Conservation (phyloP, 2,888 invertebrate genomes). For the Apamea monoglypha region DNA sequence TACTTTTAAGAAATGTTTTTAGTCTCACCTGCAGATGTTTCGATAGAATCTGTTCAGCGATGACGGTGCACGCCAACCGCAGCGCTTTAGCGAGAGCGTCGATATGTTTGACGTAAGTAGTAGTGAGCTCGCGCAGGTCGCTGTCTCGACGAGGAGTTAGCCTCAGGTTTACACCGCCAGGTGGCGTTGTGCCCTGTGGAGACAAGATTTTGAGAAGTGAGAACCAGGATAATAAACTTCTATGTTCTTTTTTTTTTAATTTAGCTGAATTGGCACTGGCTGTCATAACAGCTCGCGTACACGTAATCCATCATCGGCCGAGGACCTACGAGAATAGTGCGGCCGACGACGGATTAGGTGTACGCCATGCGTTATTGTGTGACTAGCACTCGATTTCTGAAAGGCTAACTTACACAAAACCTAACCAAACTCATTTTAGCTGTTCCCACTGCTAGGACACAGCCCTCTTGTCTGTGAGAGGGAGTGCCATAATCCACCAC, state of each 20-base stretch:
- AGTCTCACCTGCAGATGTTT: slow-evolving; percentile 88
- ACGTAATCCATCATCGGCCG: too few species aligned
- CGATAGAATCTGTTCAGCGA: slow-evolving; percentile 89
- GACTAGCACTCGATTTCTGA: too few species aligned
- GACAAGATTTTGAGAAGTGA: neutral
- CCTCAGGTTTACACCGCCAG: slow-evolving; percentile 91
- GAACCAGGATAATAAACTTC: neutral
- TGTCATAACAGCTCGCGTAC: too few species aligned
- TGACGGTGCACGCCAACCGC: slow-evolving; percentile 87
- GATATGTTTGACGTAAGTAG: slow-evolving; percentile 88
- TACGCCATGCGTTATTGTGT: too few species aligned
- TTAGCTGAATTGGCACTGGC: neutral
- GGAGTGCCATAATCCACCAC: too few species aligned
- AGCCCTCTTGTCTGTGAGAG: too few species aligned
- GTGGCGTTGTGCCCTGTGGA: slow-evolving; percentile 87
- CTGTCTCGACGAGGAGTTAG: slow-evolving; percentile 88
- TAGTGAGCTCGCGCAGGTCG: slow-evolving; percentile 88
- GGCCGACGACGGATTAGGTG: too few species aligned
- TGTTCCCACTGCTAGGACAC: too few species aligned
- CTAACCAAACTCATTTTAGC: too few species aligned
- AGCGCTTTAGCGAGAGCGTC: slow-evolving; percentile 91
- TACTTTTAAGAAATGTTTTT: neutral
- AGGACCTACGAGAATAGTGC: too few species aligned
- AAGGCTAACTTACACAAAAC: too few species aligned
- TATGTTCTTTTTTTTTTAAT: neutral